Evolutionary conservation across 2,797 vertebrate genomes (phyloP).

Genomic region (Acipenser transmontanus): DNA sequence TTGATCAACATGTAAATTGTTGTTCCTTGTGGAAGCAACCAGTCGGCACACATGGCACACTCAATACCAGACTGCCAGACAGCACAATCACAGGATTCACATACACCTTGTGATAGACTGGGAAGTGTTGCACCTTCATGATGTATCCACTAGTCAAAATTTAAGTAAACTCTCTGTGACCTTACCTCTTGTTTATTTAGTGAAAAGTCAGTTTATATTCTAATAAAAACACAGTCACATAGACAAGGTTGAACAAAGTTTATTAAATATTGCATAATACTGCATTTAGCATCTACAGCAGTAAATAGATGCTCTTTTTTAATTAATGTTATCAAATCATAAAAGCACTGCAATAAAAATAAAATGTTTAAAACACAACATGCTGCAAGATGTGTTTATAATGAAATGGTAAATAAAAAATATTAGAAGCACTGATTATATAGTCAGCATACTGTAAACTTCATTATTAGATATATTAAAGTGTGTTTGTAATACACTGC

Average conservation of each 20-base stretch:
- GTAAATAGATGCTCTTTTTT: conserved; percentile 74
- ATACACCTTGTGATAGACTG: too few species aligned
- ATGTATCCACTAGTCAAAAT: too few species aligned
- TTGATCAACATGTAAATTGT: too few species aligned
- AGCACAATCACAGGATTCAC: too few species aligned
- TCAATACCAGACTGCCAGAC: too few species aligned
- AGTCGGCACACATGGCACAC: too few species aligned
- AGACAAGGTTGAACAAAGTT: conserved; percentile 61
- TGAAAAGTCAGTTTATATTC: too few species aligned
- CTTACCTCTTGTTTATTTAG: too few species aligned
- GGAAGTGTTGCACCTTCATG: too few species aligned
- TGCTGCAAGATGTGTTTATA: conserved; percentile 57
- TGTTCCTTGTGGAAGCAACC: too few species aligned
- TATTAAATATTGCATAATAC: conserved; percentile 95
- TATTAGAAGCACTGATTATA: conserved; percentile 69
- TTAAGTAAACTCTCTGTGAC: too few species aligned
- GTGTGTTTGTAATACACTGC: conserved; percentile 31
- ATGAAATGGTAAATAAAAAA: conserved; percentile 52
- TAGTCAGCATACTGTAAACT: conserved; percentile 53
- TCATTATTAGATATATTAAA: conserved; percentile 35
- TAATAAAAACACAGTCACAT: conserved; percentile 23
- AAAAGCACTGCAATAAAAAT: conserved; percentile 92
- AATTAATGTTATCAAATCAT: conserved; percentile 66
- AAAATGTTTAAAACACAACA: conserved; percentile 68
- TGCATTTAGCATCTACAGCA: conserved; percentile 68